Base-by-base conservation (phyloP, 2,113 vertebrate genomes). In the Nematolebias whitei region DNA sequence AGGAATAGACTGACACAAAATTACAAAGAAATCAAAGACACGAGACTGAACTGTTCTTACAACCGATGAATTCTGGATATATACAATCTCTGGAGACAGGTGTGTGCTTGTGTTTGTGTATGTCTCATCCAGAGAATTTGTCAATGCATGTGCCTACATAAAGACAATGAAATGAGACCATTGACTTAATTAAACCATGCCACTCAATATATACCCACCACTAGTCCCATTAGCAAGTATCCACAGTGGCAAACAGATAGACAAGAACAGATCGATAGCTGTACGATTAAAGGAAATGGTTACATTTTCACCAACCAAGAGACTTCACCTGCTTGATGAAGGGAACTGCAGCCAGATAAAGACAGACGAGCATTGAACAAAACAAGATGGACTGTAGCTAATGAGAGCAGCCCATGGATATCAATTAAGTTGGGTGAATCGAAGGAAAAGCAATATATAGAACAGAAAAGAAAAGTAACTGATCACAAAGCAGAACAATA, bases 141-240 rank as follows among this genome's bases (percentile, higher is more conserved):
- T 61, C 19, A n/a, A 35, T 45, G 22, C 1, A 0, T 29, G 35
- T 59, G 56, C 7, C 24, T 54, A 18, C n/a, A 44, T 47, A 16
- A 52, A 78, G 38, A 40, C 3, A 22, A 16, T 80, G 45, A 70
- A 82, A 77, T 68, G 41, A 77, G 50, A 76, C 53, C 68, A 82
- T 63, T 24, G 67, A 85, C 71, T 71, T 49, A 29, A 61, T 20
- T 35, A n/a, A 73, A 22, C 22, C 19, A 45, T 52, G 20, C 49
- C 39, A 73, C 70, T 88, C 77, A 2, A 90, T 87, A 71, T 32
- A 54, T 40, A 71, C 49, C 51, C 45, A 19, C 57, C 80, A 78
- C 74, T 57, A 66, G 68, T 44, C 64, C 52, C 43, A 75, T 78
- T 78, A 71, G 66, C 79, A 77, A 87, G 71, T 35, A 84, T 84